Evolutionary conservation across 2,797 vertebrate species (phyloP), one percentile per base, ranked within the genome.

Genomic region (Spea hammondii): DNA sequence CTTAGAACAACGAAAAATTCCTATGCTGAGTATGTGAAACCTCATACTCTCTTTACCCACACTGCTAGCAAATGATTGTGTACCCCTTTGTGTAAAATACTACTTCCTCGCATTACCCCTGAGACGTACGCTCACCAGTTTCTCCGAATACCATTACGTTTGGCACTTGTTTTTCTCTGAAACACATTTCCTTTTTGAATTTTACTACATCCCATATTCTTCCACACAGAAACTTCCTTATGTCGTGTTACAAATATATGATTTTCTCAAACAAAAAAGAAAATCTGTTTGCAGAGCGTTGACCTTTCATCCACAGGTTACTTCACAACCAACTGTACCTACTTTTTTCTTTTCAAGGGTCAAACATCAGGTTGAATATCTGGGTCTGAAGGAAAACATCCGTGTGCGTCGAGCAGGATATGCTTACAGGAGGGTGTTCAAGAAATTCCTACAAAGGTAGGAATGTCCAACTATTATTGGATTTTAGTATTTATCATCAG

Each of bases 311-410:
- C 59, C n/a, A 9, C 59, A 57, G n/a, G 55, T 53, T 59, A 50
- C 70, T 51, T 69, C 59, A 32, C 32, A 5, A 50, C 46, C 17
- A 4, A 69, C 47, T 32, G 48, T 48, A 32, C 10, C 12, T 11
- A 48, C 13, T 76, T 49, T 79, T 53, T 76, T 48, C 78, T 54
- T 85, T 78, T 76, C 3, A 60, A 99, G 98, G 84, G 96, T 98
- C 12, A 99, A 99, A 85, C 98, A 99, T 85, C 98, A 99, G 84
- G 98, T 99, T 65, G 98, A 99, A 83, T 99, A 99, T 84, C 91
- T 99, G 67, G 97, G 97, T 76, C 91, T 99, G 84, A 99, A 98
- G 87, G 98, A 99, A 85, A 99, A 99, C 82, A 99, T 99, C 83
- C 90, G 97, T 11, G 98, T 99, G 59, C 93, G 98, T 86, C 94